Base-by-base conservation (phyloP, 1,140 invertebrate genomes). In the Calycopis cecrops region DNA sequence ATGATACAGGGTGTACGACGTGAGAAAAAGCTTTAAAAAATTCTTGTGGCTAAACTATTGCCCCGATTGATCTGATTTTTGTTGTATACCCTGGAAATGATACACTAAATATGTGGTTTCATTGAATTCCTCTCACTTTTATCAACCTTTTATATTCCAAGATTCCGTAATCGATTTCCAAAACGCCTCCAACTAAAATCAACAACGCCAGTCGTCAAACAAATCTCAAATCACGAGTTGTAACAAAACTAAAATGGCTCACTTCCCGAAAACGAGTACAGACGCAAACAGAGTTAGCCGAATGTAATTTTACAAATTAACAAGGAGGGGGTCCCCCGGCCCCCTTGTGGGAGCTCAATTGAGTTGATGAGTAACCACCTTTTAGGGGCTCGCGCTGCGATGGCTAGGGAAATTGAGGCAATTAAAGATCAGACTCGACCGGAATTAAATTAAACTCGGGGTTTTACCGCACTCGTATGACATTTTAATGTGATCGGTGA, bases 241-340 rank as follows among this genome's bases (percentile, higher is more conserved):
- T 14, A 44, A 44, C 16, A 44, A 44, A 44, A 40, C 14, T 9
- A 16, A 17, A 16, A 44, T 16, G 14, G 16, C 14, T 44, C 40
- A 16, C 40, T 16, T 44, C 12, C 40, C 7, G 40, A 9, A 1
- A 3, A 12, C 6, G 12, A 44, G 12, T 44, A 61, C 62, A 52
- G 59, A 64, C 59, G 62, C 61, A 57, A 64, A 63, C 62, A 63
- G 57, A 52, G 62, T 61, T 44, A 60, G 60, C 59, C 38, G 62
- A 57, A 65, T 61, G 67, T 72, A 63, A 69, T 72, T 72, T 69
- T 51, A 59, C 64, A 59, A 67, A 72, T 67, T 66, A 64, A 60
- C 59, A 47, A 55, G 55, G 63, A 67, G 69, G 64, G 67, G 40
- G 59, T 59, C 54, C 34, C 47, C 47, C 53, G 59, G 61, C 67